A percentile compares a stretch with the other conserved stretches of the same genome.
phyloP scores from a whole-genome alignment of 2,797 vertebrate genomes.

The Platyrinchus mystaceus region DNA sequence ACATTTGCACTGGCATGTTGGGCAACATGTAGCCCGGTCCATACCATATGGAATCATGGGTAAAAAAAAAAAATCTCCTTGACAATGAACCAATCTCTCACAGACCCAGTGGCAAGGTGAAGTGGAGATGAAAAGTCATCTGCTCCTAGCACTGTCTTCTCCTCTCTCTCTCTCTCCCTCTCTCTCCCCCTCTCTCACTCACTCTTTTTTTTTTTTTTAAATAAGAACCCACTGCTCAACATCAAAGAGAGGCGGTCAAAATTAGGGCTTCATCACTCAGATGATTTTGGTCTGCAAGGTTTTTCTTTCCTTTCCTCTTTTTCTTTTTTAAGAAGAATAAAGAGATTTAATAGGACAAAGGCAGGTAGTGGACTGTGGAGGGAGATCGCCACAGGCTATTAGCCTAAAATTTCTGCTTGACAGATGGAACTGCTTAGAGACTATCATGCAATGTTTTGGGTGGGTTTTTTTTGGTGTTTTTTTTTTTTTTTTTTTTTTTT shows the following conservation, averaged over 20 bases:
- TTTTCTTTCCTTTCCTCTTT: conserved; percentile 74
- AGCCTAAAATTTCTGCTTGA: conserved; percentile 92
- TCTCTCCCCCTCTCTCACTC: conserved; percentile 12
- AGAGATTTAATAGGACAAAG: conserved; percentile 93
- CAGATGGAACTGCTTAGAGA: conserved; percentile 98
- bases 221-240: conserved; percentile 81
- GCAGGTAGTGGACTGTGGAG: conserved; percentile 90
- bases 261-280: conserved; percentile 87
- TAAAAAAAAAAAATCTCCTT: conserved; percentile 91
- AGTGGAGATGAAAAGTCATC: conserved; percentile 90
- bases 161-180: conserved; percentile 65
- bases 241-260: conserved; percentile 86
- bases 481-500: not conserved
- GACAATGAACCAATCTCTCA: conserved; percentile 99
- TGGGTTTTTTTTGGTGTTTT: not conserved
- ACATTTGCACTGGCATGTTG: conserved; percentile 98
- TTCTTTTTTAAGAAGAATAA: conserved; percentile 81
- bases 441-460: conserved; percentile 90
- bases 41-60: conserved; percentile 99
- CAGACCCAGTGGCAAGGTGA: conserved; percentile 99
- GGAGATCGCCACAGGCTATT: conserved; percentile 91
- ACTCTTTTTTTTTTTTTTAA: conserved; percentile 58
- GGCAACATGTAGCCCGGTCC: conserved; percentile 97
- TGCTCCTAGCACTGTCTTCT: conserved; percentile 87
- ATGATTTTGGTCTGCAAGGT: conserved; percentile 86